phyloP scores from a whole-genome alignment of 1,140 invertebrate species.

The Dryas iulia region DNA sequence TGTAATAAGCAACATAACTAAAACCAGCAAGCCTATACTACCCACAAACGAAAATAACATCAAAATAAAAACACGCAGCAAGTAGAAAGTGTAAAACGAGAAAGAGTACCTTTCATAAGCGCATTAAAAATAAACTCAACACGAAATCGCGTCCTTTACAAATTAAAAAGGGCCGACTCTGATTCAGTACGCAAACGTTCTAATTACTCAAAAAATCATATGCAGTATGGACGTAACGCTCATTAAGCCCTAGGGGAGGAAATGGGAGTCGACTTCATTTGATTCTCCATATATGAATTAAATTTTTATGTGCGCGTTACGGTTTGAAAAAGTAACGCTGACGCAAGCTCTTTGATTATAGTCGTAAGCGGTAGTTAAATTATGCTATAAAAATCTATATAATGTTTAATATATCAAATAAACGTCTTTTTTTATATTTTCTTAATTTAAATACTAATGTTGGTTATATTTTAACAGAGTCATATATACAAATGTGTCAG shows the following conservation, averaged over 20 bases:
- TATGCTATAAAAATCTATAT: neutral
- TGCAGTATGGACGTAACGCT: constrained; percentile 51
- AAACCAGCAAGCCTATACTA: neutral
- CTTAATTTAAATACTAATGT: neutral
- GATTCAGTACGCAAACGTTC: constrained; percentile 31
- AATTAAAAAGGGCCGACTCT: constrained; percentile 32
- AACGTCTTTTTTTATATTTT: neutral
- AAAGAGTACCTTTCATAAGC: constrained; percentile 28
- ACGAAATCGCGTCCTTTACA: constrained; percentile 26
- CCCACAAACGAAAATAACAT: constrained; percentile 20
- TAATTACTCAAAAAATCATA: constrained; percentile 42
- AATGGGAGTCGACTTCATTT: constrained; percentile 26
- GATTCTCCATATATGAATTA: constrained; percentile 4
- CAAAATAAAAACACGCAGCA: constrained; percentile 13
- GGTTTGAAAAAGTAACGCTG: constrained; percentile 4
- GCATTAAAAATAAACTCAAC: constrained; percentile 31
- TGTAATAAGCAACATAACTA: neutral
- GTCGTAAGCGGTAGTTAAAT: neutral
- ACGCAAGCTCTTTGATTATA: constrained; percentile 2
- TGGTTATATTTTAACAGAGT: neutral
- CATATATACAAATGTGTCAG: neutral
- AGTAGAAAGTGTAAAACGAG: constrained; percentile 30
- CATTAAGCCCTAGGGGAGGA: constrained; percentile 37
- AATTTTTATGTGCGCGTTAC: constrained; percentile 1
- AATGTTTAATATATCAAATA: neutral